Conservation (phyloP, 2,113 vertebrate genomes). For the Rhabdornis inornatus region DNA sequence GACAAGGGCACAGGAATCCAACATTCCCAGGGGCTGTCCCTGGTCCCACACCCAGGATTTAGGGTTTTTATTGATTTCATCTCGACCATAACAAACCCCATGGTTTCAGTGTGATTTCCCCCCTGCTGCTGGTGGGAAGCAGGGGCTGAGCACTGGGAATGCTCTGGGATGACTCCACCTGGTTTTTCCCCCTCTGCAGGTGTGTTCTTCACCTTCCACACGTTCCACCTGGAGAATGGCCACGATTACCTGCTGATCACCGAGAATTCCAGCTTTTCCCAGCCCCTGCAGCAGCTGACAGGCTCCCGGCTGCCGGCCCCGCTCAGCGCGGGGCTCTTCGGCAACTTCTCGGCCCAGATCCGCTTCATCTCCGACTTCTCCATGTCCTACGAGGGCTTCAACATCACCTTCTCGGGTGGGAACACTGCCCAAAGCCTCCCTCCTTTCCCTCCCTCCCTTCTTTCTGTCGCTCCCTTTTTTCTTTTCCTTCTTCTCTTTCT, state of each 20-base stretch:
- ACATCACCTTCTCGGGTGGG: slow-evolving; percentile 96
- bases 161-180: neutral
- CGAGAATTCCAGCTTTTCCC: slow-evolving; percentile 90
- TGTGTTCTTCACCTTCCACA: slow-evolving; percentile 96
- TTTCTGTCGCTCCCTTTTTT: too few species aligned
- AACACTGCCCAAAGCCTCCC: accelerated
- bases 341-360: slow-evolving; percentile 95
- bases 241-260: slow-evolving; percentile 94
- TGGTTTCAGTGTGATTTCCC: accelerated
- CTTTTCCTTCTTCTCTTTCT: too few species aligned
- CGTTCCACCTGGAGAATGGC: slow-evolving; percentile 94
- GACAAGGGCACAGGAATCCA: neutral
- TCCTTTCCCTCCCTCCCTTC: too few species aligned
- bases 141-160: accelerated
- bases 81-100: accelerated
- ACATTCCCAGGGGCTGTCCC: neutral
- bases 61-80: accelerated
- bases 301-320: slow-evolving; percentile 89
- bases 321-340: slow-evolving; percentile 91
- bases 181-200: slow-evolving; percentile 63
- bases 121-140: neutral
- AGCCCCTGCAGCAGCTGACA: slow-evolving; percentile 88
- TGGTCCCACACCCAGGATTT: accelerated
- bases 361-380: slow-evolving; percentile 98
- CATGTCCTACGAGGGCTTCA: slow-evolving; percentile 98